Evolutionary conservation across 1,140 invertebrate species (phyloP), one percentile per base, ranked within the genome.

Genomic region (Calliopsis andreniformis): DNA sequence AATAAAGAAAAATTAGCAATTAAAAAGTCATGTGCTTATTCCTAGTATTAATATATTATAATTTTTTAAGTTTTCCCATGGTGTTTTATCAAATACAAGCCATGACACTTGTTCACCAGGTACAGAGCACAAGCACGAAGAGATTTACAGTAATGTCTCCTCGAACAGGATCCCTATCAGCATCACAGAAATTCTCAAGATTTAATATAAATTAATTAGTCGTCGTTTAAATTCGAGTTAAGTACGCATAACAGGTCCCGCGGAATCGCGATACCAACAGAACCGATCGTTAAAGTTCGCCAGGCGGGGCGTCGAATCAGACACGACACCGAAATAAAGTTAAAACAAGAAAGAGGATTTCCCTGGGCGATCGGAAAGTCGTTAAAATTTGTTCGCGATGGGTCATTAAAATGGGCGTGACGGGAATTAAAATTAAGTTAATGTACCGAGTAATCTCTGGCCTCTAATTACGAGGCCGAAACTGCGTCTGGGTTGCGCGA

Each of bases 141-240:
- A n/a, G n/a, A n/a, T n/a, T n/a, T n/a, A n/a, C n/a, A n/a, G n/a
- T n/a, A n/a, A n/a, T 45, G 18, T 39, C 32, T 32, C 20, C n/a
- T n/a, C 45, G 16, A 49, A n/a, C 30, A 20, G 18, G 32, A 23
- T 59, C 56, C n/a, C 20, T 10, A 20, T 10, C 6, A 8, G 16
- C n/a, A 5, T 0, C n/a, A 16, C 14, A 4, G 14, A 18, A 43
- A 75, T 75, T 75, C 28, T 30, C 30, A 25, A 23, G 30, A 7
- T 7, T 51, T 30, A 28, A 14, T 56, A 67, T 56, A 53, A 39
- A 67, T 75, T 75, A 75, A 75, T 73, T 73, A 66, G 62, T 18
- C 62, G 51, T 18, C 39, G 61, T 56, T 58, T 45, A 16, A 55
- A n/a, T 47, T 28, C 49, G 23, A 56, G 18, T 35, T 47, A 58